These are phyloP conservation scores for Eubasilissa splendida DNA, from an alignment of 2,888 invertebrate genomes.

Conservation along the genomic window DNA sequence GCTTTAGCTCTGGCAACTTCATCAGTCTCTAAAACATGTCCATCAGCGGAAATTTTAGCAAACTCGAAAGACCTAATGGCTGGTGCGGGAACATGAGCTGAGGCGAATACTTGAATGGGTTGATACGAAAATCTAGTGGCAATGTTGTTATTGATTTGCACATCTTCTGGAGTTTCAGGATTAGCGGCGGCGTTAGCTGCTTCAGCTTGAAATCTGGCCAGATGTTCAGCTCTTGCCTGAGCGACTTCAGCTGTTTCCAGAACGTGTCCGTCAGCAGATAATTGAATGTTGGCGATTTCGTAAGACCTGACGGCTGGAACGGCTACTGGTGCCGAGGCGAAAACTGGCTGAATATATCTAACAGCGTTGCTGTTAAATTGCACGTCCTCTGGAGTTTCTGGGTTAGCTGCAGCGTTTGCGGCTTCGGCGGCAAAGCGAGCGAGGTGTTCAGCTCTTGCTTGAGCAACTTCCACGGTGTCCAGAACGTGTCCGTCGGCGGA, in stretches of 20 bases:
- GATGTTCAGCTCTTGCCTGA: conserved; percentile 74
- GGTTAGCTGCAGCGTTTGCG: conserved; percentile 60
- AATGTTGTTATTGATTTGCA: conserved; percentile 39
- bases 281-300: conserved; percentile 51
- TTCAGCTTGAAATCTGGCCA: conserved; percentile 71
- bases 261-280: conserved; percentile 64
- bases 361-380: not conserved
- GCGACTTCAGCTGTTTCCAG: conserved; percentile 77
- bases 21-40: conserved; percentile 74
- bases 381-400: conserved; percentile 25
- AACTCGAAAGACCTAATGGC: conserved; percentile 43
- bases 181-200: conserved; percentile 60
- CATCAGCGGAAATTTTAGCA: conserved; percentile 52
- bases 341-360: conserved; percentile 33
- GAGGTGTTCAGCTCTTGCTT: conserved; percentile 74
- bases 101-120: conserved; percentile 41
- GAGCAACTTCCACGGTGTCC: conserved; percentile 77
- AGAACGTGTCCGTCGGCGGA: conserved; percentile 65
- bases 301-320: conserved; percentile 19
- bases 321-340: conserved; percentile 23
- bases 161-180: conserved; percentile 21
- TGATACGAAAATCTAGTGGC: conserved; percentile 14
- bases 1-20: conserved; percentile 77
- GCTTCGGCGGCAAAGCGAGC: conserved; percentile 70
- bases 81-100: conserved; percentile 21